Evolutionary conservation across 2,797 vertebrate species (phyloP), one percentile per base, ranked within the genome.

Genomic region (Cheracebus regulus): DNA sequence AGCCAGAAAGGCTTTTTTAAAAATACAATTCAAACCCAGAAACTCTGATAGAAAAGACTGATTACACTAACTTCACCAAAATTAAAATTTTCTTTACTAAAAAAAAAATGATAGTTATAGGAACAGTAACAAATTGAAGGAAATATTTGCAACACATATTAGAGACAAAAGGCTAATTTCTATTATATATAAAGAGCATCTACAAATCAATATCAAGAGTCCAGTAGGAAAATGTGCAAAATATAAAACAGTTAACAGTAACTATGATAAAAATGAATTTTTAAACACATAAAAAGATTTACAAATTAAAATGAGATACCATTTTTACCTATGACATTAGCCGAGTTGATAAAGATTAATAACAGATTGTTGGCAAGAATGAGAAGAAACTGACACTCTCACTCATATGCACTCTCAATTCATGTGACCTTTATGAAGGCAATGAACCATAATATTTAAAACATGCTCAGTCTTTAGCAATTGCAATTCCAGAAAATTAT

Each of bases 281-380:
- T 95, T 96, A 79, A 96, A 94, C 28, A 80, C 58, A 39, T 44
- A 84, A 93, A 86, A 82, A 88, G 41, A 96, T 81, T 55, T 87
- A 48, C 76, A 95, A 91, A 86, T 91, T 85, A 75, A 93, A 97
- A 94, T 61, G 39, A 76, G 82, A 75, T 93, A 39, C 41, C 58
- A 64, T 94, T 95, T 96, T 96, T 96, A 96, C 82, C 88, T 84
- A 44, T 89, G n/a, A 86, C 26, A 46, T 79, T 92, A 93, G 93
- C 90, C 91, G 91, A 87, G 88, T 41, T 91, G 93, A 93, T 70
- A 79, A 97, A 91, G 67, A 91, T 94, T 93, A 91, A 89, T 67
- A 95, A 57, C 83, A 96, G 85, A 82, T n/a, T 81, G 81, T 41
- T 88, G 80, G 86, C 84, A 73, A 75, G 75, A 33, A 17, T 30